A percentile compares a stretch with the other conserved stretches of the same genome.
Evolutionary conservation across 1,140 invertebrate species (phyloP).

Genomic region (Odontomachus brunneus): DNA sequence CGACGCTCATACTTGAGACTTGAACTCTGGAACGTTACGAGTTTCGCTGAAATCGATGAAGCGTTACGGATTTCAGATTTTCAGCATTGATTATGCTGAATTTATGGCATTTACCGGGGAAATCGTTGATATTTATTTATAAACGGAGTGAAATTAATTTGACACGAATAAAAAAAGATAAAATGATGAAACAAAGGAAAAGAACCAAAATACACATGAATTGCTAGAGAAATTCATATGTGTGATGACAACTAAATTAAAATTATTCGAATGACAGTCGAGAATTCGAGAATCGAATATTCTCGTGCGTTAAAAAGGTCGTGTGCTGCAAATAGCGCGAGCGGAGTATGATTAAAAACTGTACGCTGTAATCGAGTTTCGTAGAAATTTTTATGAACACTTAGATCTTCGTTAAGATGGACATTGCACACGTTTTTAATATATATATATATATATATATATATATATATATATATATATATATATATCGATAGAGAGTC

Average conservation of each 20-base stretch:
- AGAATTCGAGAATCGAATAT: too few species aligned
- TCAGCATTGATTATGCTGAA: too few species aligned
- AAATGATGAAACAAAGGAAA: too few species aligned
- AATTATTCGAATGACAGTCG: background rate
- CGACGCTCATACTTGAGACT: background rate
- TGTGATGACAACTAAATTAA: constrained; percentile 1
- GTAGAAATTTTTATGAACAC: constrained; percentile 27
- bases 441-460: background rate
- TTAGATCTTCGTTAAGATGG: background rate
- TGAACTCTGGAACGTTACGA: too few species aligned
- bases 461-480: background rate
- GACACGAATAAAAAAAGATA: too few species aligned
- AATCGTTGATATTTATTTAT: too few species aligned
- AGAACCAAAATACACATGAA: too few species aligned
- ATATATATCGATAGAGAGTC: background rate
- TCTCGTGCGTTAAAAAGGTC: background rate
- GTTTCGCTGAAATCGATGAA: too few species aligned
- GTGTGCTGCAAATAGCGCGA: background rate
- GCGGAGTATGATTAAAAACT: background rate
- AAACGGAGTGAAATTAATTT: too few species aligned
- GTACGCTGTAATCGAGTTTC: background rate
- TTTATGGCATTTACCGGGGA: background rate
- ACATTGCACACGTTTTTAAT: background rate
- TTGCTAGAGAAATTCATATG: background rate
- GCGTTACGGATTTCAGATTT: too few species aligned